Conservation (phyloP, 2,797 vertebrate species). For the Acridotheres tristis region DNA sequence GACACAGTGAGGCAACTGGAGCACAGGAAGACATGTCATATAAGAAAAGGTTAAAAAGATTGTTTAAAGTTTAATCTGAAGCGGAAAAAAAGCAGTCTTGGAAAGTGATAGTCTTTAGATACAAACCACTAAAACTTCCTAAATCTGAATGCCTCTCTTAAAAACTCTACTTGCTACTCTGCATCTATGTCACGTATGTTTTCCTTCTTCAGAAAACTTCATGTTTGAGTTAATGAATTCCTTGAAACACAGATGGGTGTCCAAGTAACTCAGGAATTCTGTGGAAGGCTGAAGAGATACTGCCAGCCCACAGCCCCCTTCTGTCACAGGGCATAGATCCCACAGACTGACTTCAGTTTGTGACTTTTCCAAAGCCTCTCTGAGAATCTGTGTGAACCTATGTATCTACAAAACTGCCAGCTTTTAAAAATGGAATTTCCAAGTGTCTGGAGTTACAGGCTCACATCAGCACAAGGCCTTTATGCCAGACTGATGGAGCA, state of each 20-base stretch:
- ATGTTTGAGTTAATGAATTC: background rate
- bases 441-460: background rate
- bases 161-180: background rate
- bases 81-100: background rate
- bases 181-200: background rate
- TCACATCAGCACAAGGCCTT: background rate
- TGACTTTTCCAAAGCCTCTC: background rate
- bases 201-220: background rate
- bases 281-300: background rate
- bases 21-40: fast-evolving
- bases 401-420: background rate
- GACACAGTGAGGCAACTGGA: background rate
- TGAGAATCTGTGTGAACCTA: background rate
- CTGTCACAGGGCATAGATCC: background rate
- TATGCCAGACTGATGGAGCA: background rate
- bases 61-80: background rate
- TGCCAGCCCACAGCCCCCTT: background rate
- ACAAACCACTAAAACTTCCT: background rate
- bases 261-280: background rate
- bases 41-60: background rate
- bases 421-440: background rate
- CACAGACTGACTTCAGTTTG: background rate
- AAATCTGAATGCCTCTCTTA: background rate
- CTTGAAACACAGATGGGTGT: background rate
- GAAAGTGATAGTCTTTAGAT: background rate